These are phyloP conservation scores for Mechanitis messenoides DNA, from an alignment of 2,888 invertebrate species.

Conservation along the genomic window DNA sequence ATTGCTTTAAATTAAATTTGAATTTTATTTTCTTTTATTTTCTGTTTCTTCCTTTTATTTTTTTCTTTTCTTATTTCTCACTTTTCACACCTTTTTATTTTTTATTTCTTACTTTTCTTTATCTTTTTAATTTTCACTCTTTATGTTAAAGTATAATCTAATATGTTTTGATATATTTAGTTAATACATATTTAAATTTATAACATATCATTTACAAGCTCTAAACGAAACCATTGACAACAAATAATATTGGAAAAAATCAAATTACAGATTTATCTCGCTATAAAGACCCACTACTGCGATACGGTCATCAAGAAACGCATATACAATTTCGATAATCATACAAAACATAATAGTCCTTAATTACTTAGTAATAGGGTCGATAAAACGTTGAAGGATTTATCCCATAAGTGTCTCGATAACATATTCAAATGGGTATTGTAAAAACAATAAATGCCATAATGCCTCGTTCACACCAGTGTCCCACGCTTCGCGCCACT, in stretches of 20 bases:
- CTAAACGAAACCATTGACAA: conserved; percentile 23
- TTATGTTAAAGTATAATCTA: too few relatives aligned
- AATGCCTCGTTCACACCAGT: conserved; percentile 58
- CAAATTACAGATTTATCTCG: conserved; percentile 31
- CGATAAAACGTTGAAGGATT: conserved; percentile 11
- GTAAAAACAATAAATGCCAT: conserved; percentile 62
- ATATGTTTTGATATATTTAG: too few relatives aligned
- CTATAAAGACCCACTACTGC: conserved; percentile 29
- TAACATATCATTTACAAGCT: conserved; percentile 4
- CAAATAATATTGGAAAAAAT: conserved; percentile 26
- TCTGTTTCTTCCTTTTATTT: too few relatives aligned
- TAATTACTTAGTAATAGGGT: conserved; percentile 11
- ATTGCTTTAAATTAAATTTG: not conserved
- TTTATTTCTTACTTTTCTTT: too few relatives aligned
- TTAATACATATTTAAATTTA: not conserved
- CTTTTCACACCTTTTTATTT: too few relatives aligned
- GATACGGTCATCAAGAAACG: conserved; percentile 25
- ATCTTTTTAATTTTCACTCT: too few relatives aligned
- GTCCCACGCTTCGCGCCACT: conserved; percentile 60
- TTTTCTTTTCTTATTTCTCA: too few relatives aligned
- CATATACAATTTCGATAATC: conserved; percentile 16
- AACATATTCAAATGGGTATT: conserved; percentile 47
- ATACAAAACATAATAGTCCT: conserved; percentile 12
- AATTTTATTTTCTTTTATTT: too few relatives aligned
- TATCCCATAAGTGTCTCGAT: conserved; percentile 45